Percentiles rank a stretch among this genome's conserved stretches.
Conservation (phyloP, 1,140 invertebrate genomes). For the Mylabris phalerata region DNA sequence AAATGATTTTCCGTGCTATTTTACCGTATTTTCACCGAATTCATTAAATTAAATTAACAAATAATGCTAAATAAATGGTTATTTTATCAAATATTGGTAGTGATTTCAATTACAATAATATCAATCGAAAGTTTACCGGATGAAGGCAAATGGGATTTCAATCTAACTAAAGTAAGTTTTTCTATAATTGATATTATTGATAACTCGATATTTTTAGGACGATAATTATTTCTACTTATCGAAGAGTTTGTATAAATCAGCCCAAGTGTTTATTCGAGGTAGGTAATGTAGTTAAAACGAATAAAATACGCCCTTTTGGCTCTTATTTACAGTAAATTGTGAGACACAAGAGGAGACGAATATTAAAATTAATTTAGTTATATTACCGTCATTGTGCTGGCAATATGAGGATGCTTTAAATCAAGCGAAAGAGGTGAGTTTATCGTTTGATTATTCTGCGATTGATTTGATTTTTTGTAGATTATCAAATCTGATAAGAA, state of each 20-base stretch:
- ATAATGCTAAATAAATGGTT: too few relatives aligned
- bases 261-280: constrained; percentile 42
- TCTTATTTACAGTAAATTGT: constrained; percentile 37
- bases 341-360: constrained; percentile 26
- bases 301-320: constrained; percentile 8
- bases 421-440: constrained; percentile 30
- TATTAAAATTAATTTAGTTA: constrained; percentile 31
- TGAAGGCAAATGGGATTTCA: constrained; percentile 42
- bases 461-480: constrained; percentile 6
- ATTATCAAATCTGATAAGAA: constrained; percentile 13
- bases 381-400: constrained; percentile 37
- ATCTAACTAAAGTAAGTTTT: constrained; percentile 33
- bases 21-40: too few relatives aligned
- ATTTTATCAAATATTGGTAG: too few relatives aligned
- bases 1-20: too few relatives aligned
- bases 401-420: constrained; percentile 24
- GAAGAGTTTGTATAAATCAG: constrained; percentile 42
- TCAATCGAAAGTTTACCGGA: constrained; percentile 30
- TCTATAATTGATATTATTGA: constrained; percentile 7
- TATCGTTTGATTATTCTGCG: not conserved
- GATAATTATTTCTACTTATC: constrained; percentile 34
- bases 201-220: constrained; percentile 24
- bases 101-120: not conserved
- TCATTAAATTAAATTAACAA: too few relatives aligned
- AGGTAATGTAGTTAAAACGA: constrained; percentile 16